A percentile compares a stretch with the other conserved stretches of the same genome.
phyloP scores from a whole-genome alignment of 2,888 invertebrate genomes.

The Spodoptera exigua region DNA sequence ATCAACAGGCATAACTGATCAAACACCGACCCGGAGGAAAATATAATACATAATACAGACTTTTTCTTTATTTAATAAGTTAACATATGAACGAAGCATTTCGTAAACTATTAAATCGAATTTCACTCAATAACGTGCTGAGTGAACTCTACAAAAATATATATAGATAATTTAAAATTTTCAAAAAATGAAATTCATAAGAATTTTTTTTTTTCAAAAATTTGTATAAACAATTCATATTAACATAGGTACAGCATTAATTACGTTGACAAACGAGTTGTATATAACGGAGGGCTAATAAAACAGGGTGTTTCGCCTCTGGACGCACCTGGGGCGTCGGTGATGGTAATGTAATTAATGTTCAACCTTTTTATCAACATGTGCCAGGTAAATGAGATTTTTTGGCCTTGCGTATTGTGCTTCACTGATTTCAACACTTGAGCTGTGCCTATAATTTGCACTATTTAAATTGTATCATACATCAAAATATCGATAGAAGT shows the following conservation, averaged over 20 bases:
- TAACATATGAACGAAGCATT: too few species aligned
- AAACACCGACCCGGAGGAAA: too few species aligned
- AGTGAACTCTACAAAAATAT: not conserved
- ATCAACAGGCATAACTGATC: too few species aligned
- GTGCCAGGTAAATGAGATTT: constrained; percentile 47
- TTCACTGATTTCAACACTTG: constrained; percentile 39
- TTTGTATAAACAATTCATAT: constrained; percentile 46
- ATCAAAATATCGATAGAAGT: too few species aligned
- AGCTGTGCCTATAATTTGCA: constrained; percentile 8
- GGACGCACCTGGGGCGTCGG: constrained; percentile 58
- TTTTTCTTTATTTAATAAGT: too few species aligned
- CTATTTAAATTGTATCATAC: too few species aligned
- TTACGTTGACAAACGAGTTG: constrained; percentile 61
- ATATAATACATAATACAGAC: too few species aligned
- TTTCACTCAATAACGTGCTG: not conserved
- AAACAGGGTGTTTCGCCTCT: constrained; percentile 60
- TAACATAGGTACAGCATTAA: constrained; percentile 55
- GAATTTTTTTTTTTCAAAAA: constrained; percentile 36
- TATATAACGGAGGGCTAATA: constrained; percentile 58
- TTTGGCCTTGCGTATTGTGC: constrained; percentile 41
- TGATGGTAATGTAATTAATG: constrained; percentile 70
- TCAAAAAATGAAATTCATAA: not conserved
- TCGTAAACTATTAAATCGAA: too few species aligned
- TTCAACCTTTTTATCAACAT: constrained; percentile 70
- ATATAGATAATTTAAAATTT: not conserved